These are phyloP conservation scores for Hyperoplus immaculatus DNA, from an alignment of 2,797 vertebrate species.

Conservation along the genomic window DNA sequence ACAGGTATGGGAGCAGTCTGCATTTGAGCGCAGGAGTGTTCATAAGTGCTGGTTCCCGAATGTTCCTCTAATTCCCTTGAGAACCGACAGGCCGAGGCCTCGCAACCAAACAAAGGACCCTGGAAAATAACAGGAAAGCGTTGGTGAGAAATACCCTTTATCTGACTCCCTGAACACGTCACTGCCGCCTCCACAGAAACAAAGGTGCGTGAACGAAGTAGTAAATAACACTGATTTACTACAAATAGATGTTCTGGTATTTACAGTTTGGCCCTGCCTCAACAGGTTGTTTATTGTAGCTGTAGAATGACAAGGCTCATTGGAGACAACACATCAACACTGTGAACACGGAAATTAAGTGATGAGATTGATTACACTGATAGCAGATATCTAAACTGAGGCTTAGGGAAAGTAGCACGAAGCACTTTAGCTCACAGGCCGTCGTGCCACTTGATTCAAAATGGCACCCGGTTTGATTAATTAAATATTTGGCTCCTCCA, in stretches of 20 bases:
- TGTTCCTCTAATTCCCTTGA: constrained; percentile 92
- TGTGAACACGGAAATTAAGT: constrained; percentile 88
- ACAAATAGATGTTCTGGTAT: constrained; percentile 90
- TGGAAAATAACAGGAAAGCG: constrained; percentile 98
- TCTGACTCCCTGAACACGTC: constrained; percentile 98
- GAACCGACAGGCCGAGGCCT: constrained; percentile 91
- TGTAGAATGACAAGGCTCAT: constrained; percentile 83
- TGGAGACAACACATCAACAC: constrained; percentile 87
- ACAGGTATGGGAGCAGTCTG: constrained; percentile 65
- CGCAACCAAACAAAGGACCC: constrained; percentile 96
- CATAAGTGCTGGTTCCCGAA: constrained; percentile 61
- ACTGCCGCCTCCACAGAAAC: constrained; percentile 92
- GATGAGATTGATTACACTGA: constrained; percentile 85
- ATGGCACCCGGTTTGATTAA: constrained; percentile 21
- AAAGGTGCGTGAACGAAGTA: constrained; percentile 93
- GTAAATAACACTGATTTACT: constrained; percentile 98
- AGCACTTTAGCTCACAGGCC: constrained; percentile 30
- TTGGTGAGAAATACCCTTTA: constrained; percentile 99
- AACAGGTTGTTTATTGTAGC: constrained; percentile 92
- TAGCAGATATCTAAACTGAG: constrained; percentile 73
- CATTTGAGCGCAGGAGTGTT: constrained; percentile 44
- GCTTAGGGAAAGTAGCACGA: constrained; percentile 32
- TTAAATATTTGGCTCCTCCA: constrained; percentile 19
- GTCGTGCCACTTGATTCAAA: constrained; percentile 9
- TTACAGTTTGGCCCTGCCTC: constrained; percentile 89